These are phyloP conservation scores for Isoperla grammatica DNA, from an alignment of 2,888 invertebrate genomes.

Conservation along the genomic window DNA sequence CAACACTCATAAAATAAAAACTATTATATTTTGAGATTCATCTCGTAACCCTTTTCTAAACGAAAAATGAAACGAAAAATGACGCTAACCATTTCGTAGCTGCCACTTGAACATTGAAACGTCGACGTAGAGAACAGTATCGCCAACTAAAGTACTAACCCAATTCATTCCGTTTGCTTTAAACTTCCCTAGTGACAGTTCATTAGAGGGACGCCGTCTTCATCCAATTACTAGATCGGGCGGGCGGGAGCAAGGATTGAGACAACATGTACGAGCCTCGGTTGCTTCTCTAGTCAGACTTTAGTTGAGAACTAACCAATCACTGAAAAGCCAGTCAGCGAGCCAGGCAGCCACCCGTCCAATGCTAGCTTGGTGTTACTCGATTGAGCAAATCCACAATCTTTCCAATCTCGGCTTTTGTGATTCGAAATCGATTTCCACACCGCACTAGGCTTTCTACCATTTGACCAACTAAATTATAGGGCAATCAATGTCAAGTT, in stretches of 20 bases:
- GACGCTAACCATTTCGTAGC: neutral
- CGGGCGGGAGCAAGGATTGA: neutral
- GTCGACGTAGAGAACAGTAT: neutral
- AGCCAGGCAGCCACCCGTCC: neutral
- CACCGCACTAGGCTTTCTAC: neutral
- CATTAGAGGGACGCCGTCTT: conserved; percentile 5
- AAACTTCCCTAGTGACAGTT: conserved; percentile 12
- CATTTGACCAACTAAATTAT: conserved; percentile 16
- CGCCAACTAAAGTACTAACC: conserved; percentile 3
- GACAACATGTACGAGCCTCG: neutral
- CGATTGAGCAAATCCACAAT: conserved; percentile 13
- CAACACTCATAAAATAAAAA: too few relatives aligned
- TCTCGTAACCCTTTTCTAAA: too few relatives aligned
- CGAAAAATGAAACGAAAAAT: neutral
- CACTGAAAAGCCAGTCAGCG: neutral
- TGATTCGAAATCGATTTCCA: conserved; percentile 11
- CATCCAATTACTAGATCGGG: conserved; percentile 9
- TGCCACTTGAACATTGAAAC: neutral
- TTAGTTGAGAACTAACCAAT: conserved; percentile 1
- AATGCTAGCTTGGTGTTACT: neutral
- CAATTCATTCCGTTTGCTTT: conserved; percentile 7
- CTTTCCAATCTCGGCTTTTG: conserved; percentile 8
- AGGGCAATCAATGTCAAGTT: conserved; percentile 14
- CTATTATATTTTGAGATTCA: too few relatives aligned
- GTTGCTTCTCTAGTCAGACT: neutral